Evolutionary conservation across 2,888 invertebrate genomes (phyloP), one percentile per base, ranked within the genome.

Genomic region (Druceiella hillmani): DNA sequence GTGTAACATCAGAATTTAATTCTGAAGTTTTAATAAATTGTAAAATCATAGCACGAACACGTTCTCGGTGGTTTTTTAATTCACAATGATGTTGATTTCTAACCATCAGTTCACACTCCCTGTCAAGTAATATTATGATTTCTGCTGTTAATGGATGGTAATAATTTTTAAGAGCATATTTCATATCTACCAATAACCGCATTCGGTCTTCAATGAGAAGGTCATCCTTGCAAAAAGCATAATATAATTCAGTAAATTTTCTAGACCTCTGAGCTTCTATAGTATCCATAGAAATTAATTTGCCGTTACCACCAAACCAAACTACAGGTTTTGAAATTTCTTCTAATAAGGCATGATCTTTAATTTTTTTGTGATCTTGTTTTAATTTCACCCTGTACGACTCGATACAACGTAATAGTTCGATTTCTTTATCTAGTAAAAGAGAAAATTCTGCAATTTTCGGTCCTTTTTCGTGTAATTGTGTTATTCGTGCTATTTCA

Each of bases 241-340:
- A 75, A 56, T 87, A 90, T 10, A 90, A 66, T 49, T 80, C 79
- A 39, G 79, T 79, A 29, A 88, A 70, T 53, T 85, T 82, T 33
- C 81, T 77, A 10, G 87, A 89, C 51, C 81, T 78, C 54, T 90
- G 87, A 12, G 83, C 85, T 57, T 83, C 84, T 33, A 87, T 57
- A 1, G 90, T 85, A 49, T 91, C 86, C 83, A 93, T 83, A 46
- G 83, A 77, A 11, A 90, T 76, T 20, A 78, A 56, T 41, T 67
- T 72, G 12, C 82, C 83, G 53, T 84, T 83, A 50, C 79, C 79
- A 17, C 83, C 81, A 42, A 76, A 75, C 86, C 89, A 90, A 38
- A 78, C 76, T 26, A 86, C 74, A 0, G 93, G 86, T 46, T 78
- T 74, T 3, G 83, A 80, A 54, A 86, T 76, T 50, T 76, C 71